Evolutionary conservation across 2,113 vertebrate species (phyloP).

Genomic region (Lichenostomus cassidix): DNA sequence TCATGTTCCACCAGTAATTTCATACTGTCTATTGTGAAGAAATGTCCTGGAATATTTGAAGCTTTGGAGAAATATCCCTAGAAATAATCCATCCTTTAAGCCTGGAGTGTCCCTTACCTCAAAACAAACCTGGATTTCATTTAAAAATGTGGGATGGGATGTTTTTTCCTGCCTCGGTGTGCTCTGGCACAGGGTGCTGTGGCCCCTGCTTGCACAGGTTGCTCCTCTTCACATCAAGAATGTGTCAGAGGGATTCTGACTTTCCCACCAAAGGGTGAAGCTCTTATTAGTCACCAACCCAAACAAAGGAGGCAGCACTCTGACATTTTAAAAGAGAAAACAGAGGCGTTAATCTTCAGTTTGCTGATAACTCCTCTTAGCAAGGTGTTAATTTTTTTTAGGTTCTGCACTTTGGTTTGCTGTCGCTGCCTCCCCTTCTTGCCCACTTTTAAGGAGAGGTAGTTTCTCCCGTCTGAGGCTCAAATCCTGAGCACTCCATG

Average conservation of each 20-base stretch:
- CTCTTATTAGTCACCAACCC: constrained; percentile 21
- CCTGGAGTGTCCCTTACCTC: neutral
- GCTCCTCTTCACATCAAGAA: neutral
- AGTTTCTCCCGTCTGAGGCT: neutral
- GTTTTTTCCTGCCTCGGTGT: neutral
- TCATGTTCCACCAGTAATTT: neutral
- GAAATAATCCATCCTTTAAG: neutral
- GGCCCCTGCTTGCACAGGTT: neutral
- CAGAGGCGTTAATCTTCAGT: neutral
- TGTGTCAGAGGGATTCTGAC: constrained; percentile 24
- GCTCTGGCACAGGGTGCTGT: neutral
- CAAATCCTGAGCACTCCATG: neutral
- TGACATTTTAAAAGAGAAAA: neutral
- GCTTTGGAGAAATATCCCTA: neutral
- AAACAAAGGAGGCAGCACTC: constrained; percentile 36
- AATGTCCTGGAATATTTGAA: no score
- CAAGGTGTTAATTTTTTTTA: neutral
- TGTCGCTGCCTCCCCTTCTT: neutral
- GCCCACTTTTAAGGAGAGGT: neutral
- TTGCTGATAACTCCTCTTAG: neutral
- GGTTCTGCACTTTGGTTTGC: neutral
- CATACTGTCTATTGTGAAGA: neutral
- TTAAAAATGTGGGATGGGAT: neutral
- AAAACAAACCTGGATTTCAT: neutral
- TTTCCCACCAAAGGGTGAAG: constrained; percentile 44